Percentiles rank a stretch among this genome's conserved stretches.
Conservation (phyloP, 2,113 vertebrate species). For the Carollia perspicillata region DNA sequence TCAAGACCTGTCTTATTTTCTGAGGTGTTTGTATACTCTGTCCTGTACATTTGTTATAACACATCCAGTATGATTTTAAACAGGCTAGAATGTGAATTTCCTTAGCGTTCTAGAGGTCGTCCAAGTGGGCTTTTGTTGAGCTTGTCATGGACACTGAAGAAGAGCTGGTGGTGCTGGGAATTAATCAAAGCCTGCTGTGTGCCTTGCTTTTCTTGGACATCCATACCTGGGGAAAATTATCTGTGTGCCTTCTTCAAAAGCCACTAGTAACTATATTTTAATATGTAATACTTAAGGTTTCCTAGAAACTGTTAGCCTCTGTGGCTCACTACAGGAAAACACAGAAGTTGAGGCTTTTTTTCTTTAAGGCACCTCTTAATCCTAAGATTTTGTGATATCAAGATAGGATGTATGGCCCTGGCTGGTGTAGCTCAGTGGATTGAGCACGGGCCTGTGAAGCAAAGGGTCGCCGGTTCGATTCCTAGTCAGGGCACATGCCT, state of each 20-base stretch:
- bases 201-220: neutral
- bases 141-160: neutral
- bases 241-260: neutral
- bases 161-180: neutral
- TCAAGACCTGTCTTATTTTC: neutral
- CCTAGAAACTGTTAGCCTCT: neutral
- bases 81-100: neutral
- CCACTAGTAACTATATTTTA: neutral
- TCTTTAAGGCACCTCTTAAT: constrained; percentile 38
- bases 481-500: too few species aligned
- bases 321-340: neutral
- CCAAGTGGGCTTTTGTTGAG: neutral
- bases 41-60: neutral
- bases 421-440: too few species aligned
- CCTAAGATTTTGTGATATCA: constrained; percentile 51
- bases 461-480: too few species aligned
- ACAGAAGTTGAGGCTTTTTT: neutral
- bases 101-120: neutral
- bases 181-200: neutral
- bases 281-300: neutral
- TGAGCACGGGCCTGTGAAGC: too few species aligned
- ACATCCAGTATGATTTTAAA: neutral
- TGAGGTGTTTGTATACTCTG: neutral
- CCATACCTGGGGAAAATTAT: neutral
- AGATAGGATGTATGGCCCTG: neutral